Conservation (phyloP, 1,140 invertebrate species). For the Drosophila ficusphila region DNA sequence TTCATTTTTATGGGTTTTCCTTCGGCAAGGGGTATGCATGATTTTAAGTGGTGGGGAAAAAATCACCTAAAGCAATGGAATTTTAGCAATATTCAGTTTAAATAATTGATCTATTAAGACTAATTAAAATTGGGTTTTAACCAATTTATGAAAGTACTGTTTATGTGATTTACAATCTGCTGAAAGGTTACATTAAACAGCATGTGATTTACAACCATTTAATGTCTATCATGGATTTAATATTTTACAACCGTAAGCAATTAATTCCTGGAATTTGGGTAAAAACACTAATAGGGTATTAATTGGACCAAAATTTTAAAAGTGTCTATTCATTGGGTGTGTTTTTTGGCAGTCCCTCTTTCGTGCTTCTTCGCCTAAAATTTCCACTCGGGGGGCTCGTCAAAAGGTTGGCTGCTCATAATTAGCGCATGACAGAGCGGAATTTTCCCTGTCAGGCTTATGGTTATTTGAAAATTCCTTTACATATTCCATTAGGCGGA, state of each 20-base stretch:
- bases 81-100: no score
- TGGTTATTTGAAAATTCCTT: constrained; percentile 37
- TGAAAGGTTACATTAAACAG: no score
- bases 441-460: constrained; percentile 24
- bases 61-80: neutral
- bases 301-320: neutral
- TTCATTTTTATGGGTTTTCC: constrained; percentile 31
- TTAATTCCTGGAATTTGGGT: no score
- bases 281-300: neutral
- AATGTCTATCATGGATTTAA: no score
- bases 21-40: constrained; percentile 5
- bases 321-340: neutral
- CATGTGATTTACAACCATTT: no score
- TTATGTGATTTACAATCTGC: no score
- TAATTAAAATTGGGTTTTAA: no score
- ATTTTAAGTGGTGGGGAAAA: neutral
- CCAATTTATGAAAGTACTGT: no score
- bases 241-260: no score
- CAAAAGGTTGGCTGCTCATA: constrained; percentile 42
- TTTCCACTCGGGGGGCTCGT: constrained; percentile 32
- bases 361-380: neutral
- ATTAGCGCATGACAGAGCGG: constrained; percentile 46
- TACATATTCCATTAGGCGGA: constrained; percentile 34
- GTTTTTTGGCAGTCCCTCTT: constrained; percentile 5
- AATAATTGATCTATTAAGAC: neutral